phyloP scores from a whole-genome alignment of 2,888 invertebrate species.

The Parnassius apollo region DNA sequence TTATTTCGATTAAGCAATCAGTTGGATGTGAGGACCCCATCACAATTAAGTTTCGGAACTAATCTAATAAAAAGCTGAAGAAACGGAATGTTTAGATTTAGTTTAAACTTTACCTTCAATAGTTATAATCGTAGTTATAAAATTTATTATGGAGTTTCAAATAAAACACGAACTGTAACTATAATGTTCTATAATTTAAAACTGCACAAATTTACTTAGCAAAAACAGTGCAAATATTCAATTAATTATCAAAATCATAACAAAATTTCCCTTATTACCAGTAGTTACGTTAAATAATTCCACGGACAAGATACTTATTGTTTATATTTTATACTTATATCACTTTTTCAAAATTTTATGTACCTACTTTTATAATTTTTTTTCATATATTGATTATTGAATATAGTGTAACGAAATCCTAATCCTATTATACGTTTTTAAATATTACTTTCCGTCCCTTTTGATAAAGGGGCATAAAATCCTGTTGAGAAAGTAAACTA shows the following conservation, averaged over 20 bases:
- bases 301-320: no score
- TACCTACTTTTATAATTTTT: no score
- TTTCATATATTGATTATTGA: no score
- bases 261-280: neutral
- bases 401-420: no score
- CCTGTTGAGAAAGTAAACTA: no score
- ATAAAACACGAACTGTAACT: slow-evolving; percentile 20
- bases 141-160: slow-evolving; percentile 4
- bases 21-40: slow-evolving; percentile 51
- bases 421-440: no score
- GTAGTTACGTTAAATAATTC: neutral
- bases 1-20: slow-evolving; percentile 64
- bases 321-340: no score
- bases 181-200: slow-evolving; percentile 13
- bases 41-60: slow-evolving; percentile 54
- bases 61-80: slow-evolving; percentile 38
- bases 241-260: slow-evolving; percentile 10
- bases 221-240: slow-evolving; percentile 5
- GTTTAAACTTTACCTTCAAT: neutral
- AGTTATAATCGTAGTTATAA: no score
- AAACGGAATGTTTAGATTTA: neutral
- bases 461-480: no score
- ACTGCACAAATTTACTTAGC: slow-evolving; percentile 15
- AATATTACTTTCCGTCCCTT: no score
- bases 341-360: no score